These are phyloP conservation scores for Acrocephalus kingi DNA, from an alignment of 2,113 vertebrate genomes.

Conservation along the genomic window DNA sequence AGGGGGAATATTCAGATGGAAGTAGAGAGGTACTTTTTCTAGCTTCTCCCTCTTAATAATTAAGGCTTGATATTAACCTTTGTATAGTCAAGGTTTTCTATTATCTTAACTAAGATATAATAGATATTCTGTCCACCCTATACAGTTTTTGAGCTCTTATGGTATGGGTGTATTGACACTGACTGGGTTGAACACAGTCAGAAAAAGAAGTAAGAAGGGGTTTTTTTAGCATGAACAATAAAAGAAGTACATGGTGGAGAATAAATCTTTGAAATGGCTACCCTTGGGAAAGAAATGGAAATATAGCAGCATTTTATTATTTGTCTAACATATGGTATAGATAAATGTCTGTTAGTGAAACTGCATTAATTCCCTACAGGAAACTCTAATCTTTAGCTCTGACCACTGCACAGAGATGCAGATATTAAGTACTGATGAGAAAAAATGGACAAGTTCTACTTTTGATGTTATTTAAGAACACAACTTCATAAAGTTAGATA, in stretches of 20 bases:
- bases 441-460: neutral
- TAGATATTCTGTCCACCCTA: neutral
- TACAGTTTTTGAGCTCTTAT: neutral
- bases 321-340: neutral
- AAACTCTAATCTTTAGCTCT: neutral
- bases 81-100: neutral
- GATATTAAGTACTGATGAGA: neutral
- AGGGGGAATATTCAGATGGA: neutral
- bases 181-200: neutral
- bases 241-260: neutral
- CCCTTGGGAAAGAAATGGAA: slow-evolving; percentile 28
- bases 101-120: neutral
- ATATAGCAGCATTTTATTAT: neutral
- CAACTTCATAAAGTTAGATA: neutral
- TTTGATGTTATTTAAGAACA: neutral
- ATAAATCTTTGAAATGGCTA: slow-evolving; percentile 42
- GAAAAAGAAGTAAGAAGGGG: neutral
- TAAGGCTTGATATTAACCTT: neutral
- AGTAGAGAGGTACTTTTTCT: neutral
- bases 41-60: neutral
- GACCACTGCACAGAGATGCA: neutral
- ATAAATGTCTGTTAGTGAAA: slow-evolving; percentile 3
- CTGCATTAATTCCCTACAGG: neutral
- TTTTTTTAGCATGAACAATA: neutral
- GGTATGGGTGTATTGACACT: neutral